Evolutionary conservation across 2,797 vertebrate species (phyloP).

Genomic region (Eidolon dupreanum): DNA sequence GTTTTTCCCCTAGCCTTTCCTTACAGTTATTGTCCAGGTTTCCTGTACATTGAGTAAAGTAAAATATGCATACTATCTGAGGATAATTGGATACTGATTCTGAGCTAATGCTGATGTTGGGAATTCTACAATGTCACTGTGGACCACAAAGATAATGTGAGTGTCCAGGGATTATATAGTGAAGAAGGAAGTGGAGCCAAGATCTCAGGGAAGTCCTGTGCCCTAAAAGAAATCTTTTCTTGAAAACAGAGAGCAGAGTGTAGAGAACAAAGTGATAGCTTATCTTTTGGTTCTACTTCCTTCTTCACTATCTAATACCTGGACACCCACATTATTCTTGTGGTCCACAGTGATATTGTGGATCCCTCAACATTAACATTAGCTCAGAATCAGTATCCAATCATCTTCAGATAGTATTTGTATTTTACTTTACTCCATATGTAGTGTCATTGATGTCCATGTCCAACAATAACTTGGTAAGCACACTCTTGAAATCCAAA

Average conservation of each 20-base stretch:
- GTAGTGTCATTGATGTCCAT: too few relatives aligned
- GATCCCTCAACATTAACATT: too few relatives aligned
- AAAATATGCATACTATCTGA: neutral
- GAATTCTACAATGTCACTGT: neutral
- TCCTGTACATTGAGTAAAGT: accelerated
- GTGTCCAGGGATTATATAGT: neutral
- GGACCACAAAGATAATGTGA: neutral
- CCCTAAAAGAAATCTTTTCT: neutral
- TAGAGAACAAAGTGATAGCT: neutral
- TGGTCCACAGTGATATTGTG: too few relatives aligned
- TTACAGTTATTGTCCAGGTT: neutral
- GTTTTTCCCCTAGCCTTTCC: neutral
- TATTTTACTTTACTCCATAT: too few relatives aligned
- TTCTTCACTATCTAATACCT: too few relatives aligned
- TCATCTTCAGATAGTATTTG: too few relatives aligned
- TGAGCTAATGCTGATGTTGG: neutral
- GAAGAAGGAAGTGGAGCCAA: neutral
- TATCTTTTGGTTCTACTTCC: neutral
- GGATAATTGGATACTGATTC: neutral
- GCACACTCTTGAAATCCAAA: neutral
- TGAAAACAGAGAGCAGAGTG: neutral
- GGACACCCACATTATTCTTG: too few relatives aligned
- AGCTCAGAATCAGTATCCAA: too few relatives aligned
- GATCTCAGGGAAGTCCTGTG: neutral
- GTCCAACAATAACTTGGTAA: neutral